Base-by-base conservation (phyloP, 1,140 invertebrate genomes). In the Capitella teleta region DNA sequence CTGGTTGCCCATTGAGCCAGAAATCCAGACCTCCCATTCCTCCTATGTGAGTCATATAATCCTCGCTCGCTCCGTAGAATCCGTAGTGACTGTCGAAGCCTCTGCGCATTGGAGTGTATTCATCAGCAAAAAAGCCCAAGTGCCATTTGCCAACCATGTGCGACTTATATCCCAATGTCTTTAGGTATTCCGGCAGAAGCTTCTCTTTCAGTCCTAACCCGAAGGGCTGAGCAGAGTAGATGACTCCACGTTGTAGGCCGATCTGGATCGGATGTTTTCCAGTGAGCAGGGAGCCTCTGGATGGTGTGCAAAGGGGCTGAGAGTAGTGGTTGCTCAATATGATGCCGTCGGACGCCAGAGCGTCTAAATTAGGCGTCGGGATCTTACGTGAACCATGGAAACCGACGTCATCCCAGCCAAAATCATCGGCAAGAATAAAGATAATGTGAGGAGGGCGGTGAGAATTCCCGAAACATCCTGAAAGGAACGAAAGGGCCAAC, bases 321-420 rank as follows among this genome's bases (percentile, higher is more conserved):
- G 65, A 62, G 54, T 70, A 67, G 44, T 68, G 68, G 25, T 69
- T 69, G 40, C 66, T 63, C n/a, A 68, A 48, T 36, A 66, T 60
- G 5, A 66, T 60, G 5, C 66, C 67, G 12, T 57, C 57, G 37
- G 59, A 58, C 5, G 65, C 67, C 25, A 69, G 52, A 16, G 41
- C 55, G 51, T 68, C 68, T 18, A 70, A 58, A 51, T 68, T 63
- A 21, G 66, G 66, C 16, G 67, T 71, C 1, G 56, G 51, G 12
- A 69, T 65, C 69, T 92, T 83, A 53, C 84, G 76, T 1, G 82
- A 83, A 1, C 87, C 88, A 66, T 89, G 87, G 65, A 89, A 90
- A 38, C 87, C 83, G 5, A 91, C 83, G 73, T 92, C 87, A 68
- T 88, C 86, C 78, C 84, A 90, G 12, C 87, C 87, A 86, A 89